These are phyloP conservation scores for Plemyria rubiginata DNA, from an alignment of 2,888 invertebrate species.

Conservation along the genomic window DNA sequence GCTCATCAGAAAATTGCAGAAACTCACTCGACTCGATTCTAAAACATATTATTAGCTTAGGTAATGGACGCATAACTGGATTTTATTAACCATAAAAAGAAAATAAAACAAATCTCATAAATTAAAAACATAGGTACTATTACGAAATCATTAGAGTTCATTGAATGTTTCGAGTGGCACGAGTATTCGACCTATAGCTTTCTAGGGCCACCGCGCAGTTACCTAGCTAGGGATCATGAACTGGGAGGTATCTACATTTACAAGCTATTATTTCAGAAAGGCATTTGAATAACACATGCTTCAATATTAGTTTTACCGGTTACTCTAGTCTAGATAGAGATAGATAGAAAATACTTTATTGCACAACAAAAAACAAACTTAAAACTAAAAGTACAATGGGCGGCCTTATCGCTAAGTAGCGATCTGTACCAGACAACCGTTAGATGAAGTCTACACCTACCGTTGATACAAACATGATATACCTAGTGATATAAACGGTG, in stretches of 20 bases:
- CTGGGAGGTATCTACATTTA: conserved; percentile 40
- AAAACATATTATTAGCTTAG: conserved; percentile 9
- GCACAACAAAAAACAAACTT: no score
- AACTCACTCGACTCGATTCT: neutral
- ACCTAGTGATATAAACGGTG: no score
- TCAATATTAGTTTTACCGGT: no score
- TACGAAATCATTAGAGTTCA: conserved; percentile 3
- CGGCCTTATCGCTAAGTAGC: no score
- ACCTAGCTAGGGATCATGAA: conserved; percentile 39
- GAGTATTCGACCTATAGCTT: conserved; percentile 37
- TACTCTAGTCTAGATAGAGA: no score
- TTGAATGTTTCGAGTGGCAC: conserved; percentile 9
- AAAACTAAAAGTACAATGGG: no score
- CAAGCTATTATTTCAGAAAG: conserved; percentile 58
- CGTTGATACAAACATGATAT: no score
- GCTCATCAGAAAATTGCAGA: conserved; percentile 18
- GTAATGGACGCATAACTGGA: conserved; percentile 3
- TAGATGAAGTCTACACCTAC: no score
- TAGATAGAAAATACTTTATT: no score
- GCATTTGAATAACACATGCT: conserved; percentile 17
- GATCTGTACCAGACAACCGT: no score
- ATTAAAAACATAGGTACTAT: neutral
- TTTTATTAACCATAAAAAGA: conserved; percentile 12
- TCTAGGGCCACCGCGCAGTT: conserved; percentile 36
- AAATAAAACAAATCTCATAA: neutral